Conservation (phyloP, 1,140 invertebrate species). For the Bombus vancouverensis region DNA sequence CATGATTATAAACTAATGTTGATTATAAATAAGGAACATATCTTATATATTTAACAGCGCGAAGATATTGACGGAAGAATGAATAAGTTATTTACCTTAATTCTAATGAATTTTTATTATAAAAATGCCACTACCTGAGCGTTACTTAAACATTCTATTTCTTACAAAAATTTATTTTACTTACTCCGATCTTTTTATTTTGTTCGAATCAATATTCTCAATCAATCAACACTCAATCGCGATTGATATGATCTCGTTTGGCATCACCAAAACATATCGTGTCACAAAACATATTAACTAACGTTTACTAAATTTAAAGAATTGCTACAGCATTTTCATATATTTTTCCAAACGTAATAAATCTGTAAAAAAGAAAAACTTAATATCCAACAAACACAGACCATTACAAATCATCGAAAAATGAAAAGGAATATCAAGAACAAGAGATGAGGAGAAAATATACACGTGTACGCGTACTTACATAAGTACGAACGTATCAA, state of each 20-base stretch:
- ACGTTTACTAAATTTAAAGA: not conserved
- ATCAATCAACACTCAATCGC: too few relatives aligned
- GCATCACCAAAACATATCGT: too few relatives aligned
- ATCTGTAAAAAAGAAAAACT: not conserved
- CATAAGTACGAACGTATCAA: not conserved
- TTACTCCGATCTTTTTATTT: not conserved
- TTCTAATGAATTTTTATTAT: not conserved
- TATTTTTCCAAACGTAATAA: not conserved
- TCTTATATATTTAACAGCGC: not conserved
- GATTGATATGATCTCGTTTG: too few relatives aligned
- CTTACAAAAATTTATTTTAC: not conserved
- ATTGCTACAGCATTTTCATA: not conserved
- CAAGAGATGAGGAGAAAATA: not conserved
- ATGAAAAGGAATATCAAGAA: not conserved
- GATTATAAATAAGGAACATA: not conserved
- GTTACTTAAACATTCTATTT: not conserved
- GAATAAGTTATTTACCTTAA: not conserved
- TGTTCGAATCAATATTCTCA: too few relatives aligned
- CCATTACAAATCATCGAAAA: not conserved
- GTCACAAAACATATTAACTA: too few relatives aligned
- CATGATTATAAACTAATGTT: not conserved
- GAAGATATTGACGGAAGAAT: not conserved
- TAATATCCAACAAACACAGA: not conserved
- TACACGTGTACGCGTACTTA: not conserved
- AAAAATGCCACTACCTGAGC: too few relatives aligned